Percentiles rank a stretch among this genome's conserved stretches.
phyloP scores from a whole-genome alignment of 2,888 invertebrate genomes.

The Mesodorylaimus sp. region DNA sequence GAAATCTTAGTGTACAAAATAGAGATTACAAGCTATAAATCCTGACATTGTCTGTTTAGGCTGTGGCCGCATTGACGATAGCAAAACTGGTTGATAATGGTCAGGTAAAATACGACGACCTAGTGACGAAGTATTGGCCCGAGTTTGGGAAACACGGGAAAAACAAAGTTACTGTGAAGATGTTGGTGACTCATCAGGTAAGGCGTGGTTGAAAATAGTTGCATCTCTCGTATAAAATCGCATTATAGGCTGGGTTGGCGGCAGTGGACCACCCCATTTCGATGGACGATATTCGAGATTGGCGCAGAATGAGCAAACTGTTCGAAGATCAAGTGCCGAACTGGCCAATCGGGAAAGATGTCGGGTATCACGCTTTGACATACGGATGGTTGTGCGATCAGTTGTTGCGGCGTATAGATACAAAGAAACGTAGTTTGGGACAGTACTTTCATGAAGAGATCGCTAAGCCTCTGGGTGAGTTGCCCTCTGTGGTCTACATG shows the following conservation, averaged over 20 bases:
- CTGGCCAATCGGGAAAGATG: slow-evolving; percentile 29
- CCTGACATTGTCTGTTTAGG: slow-evolving; percentile 12
- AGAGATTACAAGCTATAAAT: background rate
- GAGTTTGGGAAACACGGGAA: slow-evolving; percentile 36
- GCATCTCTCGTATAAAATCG: background rate
- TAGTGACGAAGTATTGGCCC: slow-evolving; percentile 33
- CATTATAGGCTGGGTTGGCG: slow-evolving; percentile 31
- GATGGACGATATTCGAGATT: slow-evolving; percentile 23
- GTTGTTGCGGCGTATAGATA: slow-evolving; percentile 31
- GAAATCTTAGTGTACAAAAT: no score
- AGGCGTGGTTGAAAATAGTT: background rate
- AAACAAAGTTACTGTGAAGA: slow-evolving; percentile 31
- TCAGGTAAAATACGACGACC: slow-evolving; percentile 28
- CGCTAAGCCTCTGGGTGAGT: background rate
- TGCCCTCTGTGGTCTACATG: background rate
- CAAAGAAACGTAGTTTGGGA: slow-evolving; percentile 26
- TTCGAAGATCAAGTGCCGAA: slow-evolving; percentile 28
- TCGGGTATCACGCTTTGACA: slow-evolving; percentile 34
- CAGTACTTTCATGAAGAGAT: slow-evolving; percentile 27
- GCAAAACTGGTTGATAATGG: slow-evolving; percentile 31
- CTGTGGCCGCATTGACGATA: slow-evolving; percentile 17
- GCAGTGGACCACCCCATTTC: slow-evolving; percentile 26
- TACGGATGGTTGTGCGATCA: slow-evolving; percentile 34
- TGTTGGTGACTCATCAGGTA: slow-evolving; percentile 30
- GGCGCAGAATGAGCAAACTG: slow-evolving; percentile 25